Percentiles rank a stretch among this genome's conserved stretches.
phyloP scores from a whole-genome alignment of 2,797 vertebrate genomes.

The Nyctalus aviator region DNA sequence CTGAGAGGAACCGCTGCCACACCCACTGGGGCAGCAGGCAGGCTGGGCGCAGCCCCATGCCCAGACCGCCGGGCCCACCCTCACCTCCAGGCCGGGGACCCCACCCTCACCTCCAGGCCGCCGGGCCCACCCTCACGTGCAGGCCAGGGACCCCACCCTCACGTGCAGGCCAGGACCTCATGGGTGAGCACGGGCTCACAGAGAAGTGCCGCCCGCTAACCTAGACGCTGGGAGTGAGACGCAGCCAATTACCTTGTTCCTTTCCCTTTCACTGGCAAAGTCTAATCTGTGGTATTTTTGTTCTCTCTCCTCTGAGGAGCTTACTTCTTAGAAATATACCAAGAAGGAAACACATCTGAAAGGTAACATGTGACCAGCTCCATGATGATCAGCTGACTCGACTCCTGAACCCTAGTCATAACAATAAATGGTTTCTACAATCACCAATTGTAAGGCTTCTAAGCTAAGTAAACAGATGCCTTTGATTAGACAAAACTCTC shows the following conservation, averaged over 20 bases:
- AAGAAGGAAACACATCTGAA: constrained; percentile 51
- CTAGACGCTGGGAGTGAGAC: constrained; percentile 2
- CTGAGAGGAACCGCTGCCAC: constrained; percentile 61
- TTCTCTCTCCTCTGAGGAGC: constrained; percentile 42
- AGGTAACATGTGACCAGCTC: constrained; percentile 52
- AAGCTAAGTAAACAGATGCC: constrained; percentile 25
- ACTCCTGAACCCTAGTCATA: constrained; percentile 20
- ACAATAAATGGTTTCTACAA: neutral
- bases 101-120: too few species aligned
- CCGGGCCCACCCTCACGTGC: too few species aligned
- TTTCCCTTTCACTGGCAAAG: constrained; percentile 52
- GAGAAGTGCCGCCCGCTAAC: neutral
- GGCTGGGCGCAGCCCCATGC: neutral
- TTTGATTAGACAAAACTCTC: neutral
- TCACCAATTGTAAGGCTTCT: neutral
- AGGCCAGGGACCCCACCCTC: too few species aligned
- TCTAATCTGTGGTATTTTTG: constrained; percentile 77
- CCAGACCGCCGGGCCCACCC: neutral
- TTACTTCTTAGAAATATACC: constrained; percentile 45
- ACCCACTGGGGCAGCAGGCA: neutral
- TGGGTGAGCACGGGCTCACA: neutral
- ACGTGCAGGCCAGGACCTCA: neutral
- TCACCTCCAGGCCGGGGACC: neutral
- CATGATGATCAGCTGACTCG: constrained; percentile 7
- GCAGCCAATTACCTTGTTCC: constrained; percentile 49